Evolutionary conservation across 1,140 invertebrate species (phyloP).

Genomic region (Euwallacea similis): DNA sequence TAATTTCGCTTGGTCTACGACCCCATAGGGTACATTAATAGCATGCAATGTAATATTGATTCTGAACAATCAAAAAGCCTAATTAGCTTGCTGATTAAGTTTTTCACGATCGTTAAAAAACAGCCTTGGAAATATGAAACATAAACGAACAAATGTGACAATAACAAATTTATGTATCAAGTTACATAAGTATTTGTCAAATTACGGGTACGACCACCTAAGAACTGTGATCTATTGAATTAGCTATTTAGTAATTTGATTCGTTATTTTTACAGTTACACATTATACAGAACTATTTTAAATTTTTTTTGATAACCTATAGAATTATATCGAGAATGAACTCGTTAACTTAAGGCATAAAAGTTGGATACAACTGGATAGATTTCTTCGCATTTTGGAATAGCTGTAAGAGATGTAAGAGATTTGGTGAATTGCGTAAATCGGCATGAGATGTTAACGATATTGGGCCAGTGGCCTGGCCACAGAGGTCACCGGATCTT

Average conservation of each 20-base stretch:
- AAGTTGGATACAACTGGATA: constrained; percentile 3
- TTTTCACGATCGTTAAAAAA: no score
- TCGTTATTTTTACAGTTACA: not conserved
- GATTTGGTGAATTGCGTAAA: not conserved
- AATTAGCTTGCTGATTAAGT: no score
- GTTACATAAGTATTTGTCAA: not conserved
- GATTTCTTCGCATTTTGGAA: not conserved
- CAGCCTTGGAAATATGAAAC: no score
- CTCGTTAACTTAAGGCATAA: not conserved
- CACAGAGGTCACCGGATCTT: not conserved
- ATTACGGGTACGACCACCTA: not conserved
- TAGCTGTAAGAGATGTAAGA: not conserved
- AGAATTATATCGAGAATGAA: not conserved
- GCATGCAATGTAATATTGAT: no score
- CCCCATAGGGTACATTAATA: no score
- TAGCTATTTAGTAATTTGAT: not conserved
- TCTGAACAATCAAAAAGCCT: no score
- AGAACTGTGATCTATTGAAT: not conserved
- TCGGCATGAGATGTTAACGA: not conserved
- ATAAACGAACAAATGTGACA: no score
- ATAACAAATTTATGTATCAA: not conserved
- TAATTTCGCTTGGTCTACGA: no score
- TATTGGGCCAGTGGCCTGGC: not conserved
- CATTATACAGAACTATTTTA: not conserved
- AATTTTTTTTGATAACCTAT: not conserved